A percentile compares a stretch with the other conserved stretches of the same genome.
Evolutionary conservation across 2,888 invertebrate genomes (phyloP).

Genomic region (Pyrocoelia pectoralis): DNA sequence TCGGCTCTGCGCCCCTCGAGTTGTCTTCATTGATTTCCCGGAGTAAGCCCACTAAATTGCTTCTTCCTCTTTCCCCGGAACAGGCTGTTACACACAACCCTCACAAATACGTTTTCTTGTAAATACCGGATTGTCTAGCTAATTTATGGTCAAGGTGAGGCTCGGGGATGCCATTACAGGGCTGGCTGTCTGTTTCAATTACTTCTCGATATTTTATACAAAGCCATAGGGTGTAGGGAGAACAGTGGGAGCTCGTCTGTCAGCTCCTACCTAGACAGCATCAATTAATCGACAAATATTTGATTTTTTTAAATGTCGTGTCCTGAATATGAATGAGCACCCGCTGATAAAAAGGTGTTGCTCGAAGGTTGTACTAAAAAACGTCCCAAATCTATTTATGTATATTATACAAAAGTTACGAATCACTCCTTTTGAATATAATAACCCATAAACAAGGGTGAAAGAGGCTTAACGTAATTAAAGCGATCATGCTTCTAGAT

Average conservation of each 20-base stretch:
- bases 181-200: slow-evolving; percentile 43
- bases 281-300: slow-evolving; percentile 44
- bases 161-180: slow-evolving; percentile 39
- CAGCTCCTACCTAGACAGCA: slow-evolving; percentile 40
- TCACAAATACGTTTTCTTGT: slow-evolving; percentile 41
- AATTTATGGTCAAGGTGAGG: slow-evolving; percentile 51
- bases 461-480: slow-evolving; percentile 51
- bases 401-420: too few species aligned
- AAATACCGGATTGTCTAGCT: slow-evolving; percentile 47
- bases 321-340: slow-evolving; percentile 33
- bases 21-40: slow-evolving; percentile 58
- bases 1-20: slow-evolving; percentile 45
- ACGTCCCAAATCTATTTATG: slow-evolving; percentile 3
- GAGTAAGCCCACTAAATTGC: slow-evolving; percentile 58
- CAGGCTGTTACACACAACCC: slow-evolving; percentile 38
- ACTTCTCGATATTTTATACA: slow-evolving; percentile 43
- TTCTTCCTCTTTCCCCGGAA: slow-evolving; percentile 48
- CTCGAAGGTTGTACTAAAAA: slow-evolving; percentile 17
- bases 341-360: slow-evolving; percentile 38
- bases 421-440: background rate
- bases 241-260: slow-evolving; percentile 42
- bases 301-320: slow-evolving; percentile 33
- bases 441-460: slow-evolving; percentile 46
- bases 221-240: slow-evolving; percentile 30
- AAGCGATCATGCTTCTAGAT: slow-evolving; percentile 43